Percentiles rank a stretch among this genome's conserved stretches.
phyloP scores from a whole-genome alignment of 2,113 vertebrate species.

The Neotragus pygmaeus region DNA sequence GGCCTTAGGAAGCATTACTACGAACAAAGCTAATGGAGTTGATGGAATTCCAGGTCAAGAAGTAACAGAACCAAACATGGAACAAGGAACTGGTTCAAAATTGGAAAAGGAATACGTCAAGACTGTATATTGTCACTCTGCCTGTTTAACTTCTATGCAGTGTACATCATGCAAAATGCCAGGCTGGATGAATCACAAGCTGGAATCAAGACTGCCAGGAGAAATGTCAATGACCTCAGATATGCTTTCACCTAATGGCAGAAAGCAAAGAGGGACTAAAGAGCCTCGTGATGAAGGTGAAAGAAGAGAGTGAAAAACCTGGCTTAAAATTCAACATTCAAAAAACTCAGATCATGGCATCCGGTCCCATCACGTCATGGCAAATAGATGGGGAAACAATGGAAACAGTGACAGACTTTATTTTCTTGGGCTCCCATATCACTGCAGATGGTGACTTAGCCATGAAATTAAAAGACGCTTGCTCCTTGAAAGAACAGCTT shows the following conservation, averaged over 20 bases:
- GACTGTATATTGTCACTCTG: not conserved
- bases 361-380: not conserved
- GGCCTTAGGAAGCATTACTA: not conserved
- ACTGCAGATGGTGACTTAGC: not conserved
- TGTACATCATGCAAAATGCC: not conserved
- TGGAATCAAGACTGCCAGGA: not conserved
- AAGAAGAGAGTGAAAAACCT: not conserved
- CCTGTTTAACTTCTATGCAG: not conserved
- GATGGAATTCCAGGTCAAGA: not conserved
- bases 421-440: not conserved
- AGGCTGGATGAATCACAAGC: not conserved
- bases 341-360: not conserved
- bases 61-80: not conserved
- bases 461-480: not conserved
- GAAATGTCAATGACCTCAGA: not conserved
- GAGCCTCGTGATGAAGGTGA: not conserved
- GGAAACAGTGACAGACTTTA: not conserved
- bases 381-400: not conserved
- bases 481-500: not conserved
- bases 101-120: not conserved
- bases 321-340: not conserved
- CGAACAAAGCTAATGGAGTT: not conserved
- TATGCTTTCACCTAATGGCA: not conserved
- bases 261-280: not conserved
- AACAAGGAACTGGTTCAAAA: not conserved